A percentile compares a stretch with the other conserved stretches of the same genome.
These are phyloP conservation scores for Scophthalmus maximus DNA, from an alignment of 2,113 vertebrate genomes.

Conservation along the genomic window DNA sequence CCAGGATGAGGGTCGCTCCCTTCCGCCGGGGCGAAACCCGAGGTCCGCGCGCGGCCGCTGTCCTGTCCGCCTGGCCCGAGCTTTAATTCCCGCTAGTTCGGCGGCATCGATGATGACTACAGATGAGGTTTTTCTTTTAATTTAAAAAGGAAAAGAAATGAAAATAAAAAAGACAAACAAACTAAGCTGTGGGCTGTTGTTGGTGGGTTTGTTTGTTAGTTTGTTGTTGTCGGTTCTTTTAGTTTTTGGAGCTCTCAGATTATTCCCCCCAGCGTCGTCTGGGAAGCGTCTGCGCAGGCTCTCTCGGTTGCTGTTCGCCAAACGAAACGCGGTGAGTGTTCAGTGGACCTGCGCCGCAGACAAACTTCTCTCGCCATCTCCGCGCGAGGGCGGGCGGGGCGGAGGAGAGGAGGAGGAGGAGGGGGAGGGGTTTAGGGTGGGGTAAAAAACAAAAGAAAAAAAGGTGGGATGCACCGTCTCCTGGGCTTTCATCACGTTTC, in stretches of 20 bases:
- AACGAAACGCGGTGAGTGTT: constrained; percentile 66
- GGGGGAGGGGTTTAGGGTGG: constrained; percentile 69
- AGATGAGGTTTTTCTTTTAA: too few relatives aligned
- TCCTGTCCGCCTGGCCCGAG: constrained; percentile 65
- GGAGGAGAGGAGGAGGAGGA: constrained; percentile 44
- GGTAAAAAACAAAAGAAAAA: too few relatives aligned
- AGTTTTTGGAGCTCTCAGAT: constrained; percentile 17
- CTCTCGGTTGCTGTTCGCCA: constrained; percentile 46
- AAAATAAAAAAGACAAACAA: too few relatives aligned
- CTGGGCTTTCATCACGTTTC: constrained; percentile 38
- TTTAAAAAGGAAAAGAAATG: too few relatives aligned
- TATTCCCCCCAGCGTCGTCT: constrained; percentile 69
- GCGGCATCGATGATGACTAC: constrained; percentile 61
- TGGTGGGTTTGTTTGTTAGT: too few relatives aligned
- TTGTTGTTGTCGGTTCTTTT: neutral
- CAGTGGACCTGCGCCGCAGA: constrained; percentile 58
- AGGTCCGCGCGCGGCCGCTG: constrained; percentile 63
- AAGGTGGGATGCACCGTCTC: constrained; percentile 57
- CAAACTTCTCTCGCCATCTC: constrained; percentile 75
- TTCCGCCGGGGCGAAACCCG: too few relatives aligned
- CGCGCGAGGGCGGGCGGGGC: constrained; percentile 27
- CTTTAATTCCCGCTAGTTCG: constrained; percentile 60
- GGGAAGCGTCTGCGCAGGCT: constrained; percentile 56
- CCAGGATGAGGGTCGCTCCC: too few relatives aligned
- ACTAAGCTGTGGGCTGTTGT: too few relatives aligned